Base-by-base conservation (phyloP, 2,888 invertebrate species). In the Exephanes ischioxanthus region DNA sequence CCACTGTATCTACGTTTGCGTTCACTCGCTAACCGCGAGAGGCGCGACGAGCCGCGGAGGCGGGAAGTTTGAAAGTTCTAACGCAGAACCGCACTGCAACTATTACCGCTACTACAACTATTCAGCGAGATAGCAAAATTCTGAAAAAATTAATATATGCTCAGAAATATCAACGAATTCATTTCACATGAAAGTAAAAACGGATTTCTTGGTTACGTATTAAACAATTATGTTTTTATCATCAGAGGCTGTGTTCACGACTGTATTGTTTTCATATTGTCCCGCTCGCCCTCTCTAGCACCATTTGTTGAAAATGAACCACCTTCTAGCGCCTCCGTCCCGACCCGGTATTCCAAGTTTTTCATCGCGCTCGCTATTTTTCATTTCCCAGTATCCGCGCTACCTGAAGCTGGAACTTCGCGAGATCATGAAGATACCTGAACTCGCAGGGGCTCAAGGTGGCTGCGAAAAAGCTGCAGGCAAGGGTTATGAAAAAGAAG, bases 321-420 rank as follows among this genome's bases (percentile, higher is more conserved):
- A 75, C 48, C 61, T 1, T 41, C 67, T 30, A 45, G 14, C 61
- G 22, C n/a, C 22, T 41, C 67, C 71, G 33, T 67, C 78, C 77
- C 80, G 81, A 80, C 77, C 19, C 82, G 80, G 87, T 77, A 84
- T 89, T 90, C 77, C 88, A 87, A 90, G 88, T 90, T 91, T 89
- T 90, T 90, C 89, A 89, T 90, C 89, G 88, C 89, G 80, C 83
- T 86, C 86, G 88, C 86, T 89, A 86, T 90, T 91, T 90, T 87
- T 90, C 88, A 88, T 90, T 89, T 89, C 80, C 86, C 86, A 82
- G 83, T 86, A 86, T 73, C 83, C 55, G 68, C 33, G 80, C 73
- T 73, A 61, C 61, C 68, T 77, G 83, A 67, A 78, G 45, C 48
- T 81, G 63, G 45, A 11, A 71, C 73, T 70, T 41, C 19, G 22